Evolutionary conservation across 2,113 vertebrate genomes (phyloP).

Genomic region (Pagrus major): DNA sequence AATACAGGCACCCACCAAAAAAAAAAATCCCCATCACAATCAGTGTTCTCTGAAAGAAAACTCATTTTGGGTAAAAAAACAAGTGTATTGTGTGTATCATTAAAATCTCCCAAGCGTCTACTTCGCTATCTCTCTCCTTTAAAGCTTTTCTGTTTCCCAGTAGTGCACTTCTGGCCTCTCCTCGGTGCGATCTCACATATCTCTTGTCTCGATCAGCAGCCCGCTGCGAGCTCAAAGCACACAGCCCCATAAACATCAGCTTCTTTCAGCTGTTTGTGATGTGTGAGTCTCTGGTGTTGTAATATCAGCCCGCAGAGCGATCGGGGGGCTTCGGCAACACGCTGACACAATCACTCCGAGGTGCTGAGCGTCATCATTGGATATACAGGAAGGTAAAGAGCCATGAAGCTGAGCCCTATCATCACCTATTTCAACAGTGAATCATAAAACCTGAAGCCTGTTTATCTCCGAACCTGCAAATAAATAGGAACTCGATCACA

Average conservation of each 20-base stretch:
- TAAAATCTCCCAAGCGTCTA: background rate
- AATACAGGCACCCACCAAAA: background rate
- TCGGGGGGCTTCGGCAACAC: background rate
- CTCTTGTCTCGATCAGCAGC: slow-evolving; percentile 31
- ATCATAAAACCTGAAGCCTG: background rate
- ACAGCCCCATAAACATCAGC: background rate
- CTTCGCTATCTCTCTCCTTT: slow-evolving; percentile 5
- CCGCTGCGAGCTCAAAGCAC: slow-evolving; percentile 4
- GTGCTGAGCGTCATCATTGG: slow-evolving; percentile 5
- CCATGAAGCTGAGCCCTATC: background rate
- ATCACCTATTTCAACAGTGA: slow-evolving; percentile 3
- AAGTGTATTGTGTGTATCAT: slow-evolving; percentile 1
- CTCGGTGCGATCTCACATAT: slow-evolving; percentile 29
- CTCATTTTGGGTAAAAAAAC: slow-evolving; percentile 22
- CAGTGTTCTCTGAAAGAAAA: slow-evolving; percentile 9
- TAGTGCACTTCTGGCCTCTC: background rate
- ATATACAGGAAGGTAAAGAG: background rate
- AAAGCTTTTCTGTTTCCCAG: slow-evolving; percentile 5
- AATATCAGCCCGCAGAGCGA: background rate
- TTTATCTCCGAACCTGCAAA: slow-evolving; percentile 11
- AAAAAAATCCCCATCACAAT: background rate
- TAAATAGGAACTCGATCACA: background rate
- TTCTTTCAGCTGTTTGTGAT: slow-evolving; percentile 26
- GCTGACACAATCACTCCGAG: slow-evolving; percentile 9
- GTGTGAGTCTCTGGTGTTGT: slow-evolving; percentile 5